These are phyloP conservation scores for Sclerurus mexicanus DNA, from an alignment of 2,113 vertebrate species.

Conservation along the genomic window DNA sequence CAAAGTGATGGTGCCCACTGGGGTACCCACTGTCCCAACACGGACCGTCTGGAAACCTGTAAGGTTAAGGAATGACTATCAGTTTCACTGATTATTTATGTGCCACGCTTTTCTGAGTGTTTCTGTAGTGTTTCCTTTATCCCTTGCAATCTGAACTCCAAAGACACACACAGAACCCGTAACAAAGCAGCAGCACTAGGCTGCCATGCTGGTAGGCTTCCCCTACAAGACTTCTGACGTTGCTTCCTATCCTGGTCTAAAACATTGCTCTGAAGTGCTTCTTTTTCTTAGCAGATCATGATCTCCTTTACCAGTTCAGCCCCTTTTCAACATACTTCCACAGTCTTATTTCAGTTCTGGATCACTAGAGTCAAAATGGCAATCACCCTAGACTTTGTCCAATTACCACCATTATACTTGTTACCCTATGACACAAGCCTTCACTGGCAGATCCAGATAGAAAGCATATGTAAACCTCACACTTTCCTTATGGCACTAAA, in stretches of 20 bases:
- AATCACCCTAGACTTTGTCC: not conserved
- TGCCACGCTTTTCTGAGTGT: not conserved
- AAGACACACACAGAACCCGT: accelerated
- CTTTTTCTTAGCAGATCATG: not conserved
- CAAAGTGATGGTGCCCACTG: constrained; percentile 92
- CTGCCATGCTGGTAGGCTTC: not conserved
- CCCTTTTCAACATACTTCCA: not conserved
- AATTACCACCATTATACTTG: not conserved
- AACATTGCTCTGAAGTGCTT: not conserved
- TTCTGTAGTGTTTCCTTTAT: not conserved
- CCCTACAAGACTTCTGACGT: not conserved
- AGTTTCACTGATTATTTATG: not conserved
- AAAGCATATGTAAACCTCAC: not conserved
- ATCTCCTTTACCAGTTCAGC: not conserved
- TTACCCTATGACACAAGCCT: not conserved
- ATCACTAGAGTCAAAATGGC: not conserved
- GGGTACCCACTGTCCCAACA: constrained; percentile 93
- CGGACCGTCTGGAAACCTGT: constrained; percentile 96
- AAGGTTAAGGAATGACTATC: constrained; percentile 11
- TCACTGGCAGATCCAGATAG: not conserved
- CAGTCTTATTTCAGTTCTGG: not conserved
- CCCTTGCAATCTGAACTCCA: not conserved
- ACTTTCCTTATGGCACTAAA: not conserved
- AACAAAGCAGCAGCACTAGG: not conserved
- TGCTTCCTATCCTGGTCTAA: not conserved